Percentiles rank a stretch among this genome's conserved stretches.
phyloP scores from a whole-genome alignment of 2,888 invertebrate genomes.

The Acanthosepion esculentum region DNA sequence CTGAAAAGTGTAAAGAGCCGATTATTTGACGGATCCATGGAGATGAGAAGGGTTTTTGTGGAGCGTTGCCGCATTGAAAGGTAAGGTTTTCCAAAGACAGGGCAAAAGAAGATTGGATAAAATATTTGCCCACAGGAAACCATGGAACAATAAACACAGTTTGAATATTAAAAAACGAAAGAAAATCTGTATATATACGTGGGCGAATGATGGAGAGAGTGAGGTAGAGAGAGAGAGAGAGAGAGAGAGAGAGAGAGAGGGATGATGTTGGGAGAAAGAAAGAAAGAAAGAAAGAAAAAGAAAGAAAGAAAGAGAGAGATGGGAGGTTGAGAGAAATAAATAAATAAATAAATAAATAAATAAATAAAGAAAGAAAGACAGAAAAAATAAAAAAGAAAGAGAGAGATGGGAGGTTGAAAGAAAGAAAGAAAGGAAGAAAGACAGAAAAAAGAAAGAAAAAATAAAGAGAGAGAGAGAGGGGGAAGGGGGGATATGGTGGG shows the following conservation, averaged over 20 bases:
- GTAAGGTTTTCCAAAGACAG: neutral
- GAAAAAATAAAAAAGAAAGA: too few relatives aligned
- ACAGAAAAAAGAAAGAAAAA: too few relatives aligned
- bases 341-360: too few relatives aligned
- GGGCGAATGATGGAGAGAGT: neutral
- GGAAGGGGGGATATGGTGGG: too few relatives aligned
- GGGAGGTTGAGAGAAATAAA: neutral
- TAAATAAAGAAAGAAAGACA: too few relatives aligned
- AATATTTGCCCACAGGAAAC: constrained; percentile 14
- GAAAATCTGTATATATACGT: neutral
- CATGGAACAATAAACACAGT: neutral
- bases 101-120: neutral
- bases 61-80: neutral
- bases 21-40: neutral
- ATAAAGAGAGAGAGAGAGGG: too few relatives aligned
- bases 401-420: too few relatives aligned
- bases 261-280: too few relatives aligned
- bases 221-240: neutral
- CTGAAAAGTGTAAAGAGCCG: neutral
- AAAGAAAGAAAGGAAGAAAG: too few relatives aligned
- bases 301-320: too few relatives aligned
- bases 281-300: too few relatives aligned
- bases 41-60: neutral
- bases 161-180: neutral
- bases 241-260: neutral